These are phyloP conservation scores for Zaprionus vittiger DNA, from an alignment of 1,140 invertebrate species.

Conservation along the genomic window DNA sequence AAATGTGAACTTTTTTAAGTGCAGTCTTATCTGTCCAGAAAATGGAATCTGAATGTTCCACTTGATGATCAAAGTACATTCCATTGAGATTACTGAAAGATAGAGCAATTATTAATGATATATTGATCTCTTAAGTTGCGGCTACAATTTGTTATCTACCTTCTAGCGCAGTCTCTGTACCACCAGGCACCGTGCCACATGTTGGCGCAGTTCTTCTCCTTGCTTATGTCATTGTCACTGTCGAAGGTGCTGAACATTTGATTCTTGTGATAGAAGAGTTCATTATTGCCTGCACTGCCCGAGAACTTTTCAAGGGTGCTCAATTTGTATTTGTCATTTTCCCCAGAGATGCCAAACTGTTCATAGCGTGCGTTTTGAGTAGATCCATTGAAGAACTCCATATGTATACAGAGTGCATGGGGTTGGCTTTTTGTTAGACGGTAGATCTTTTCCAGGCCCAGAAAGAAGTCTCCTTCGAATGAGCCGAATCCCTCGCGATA, in stretches of 20 bases:
- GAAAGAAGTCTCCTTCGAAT: constrained; percentile 2
- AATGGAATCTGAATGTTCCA: neutral
- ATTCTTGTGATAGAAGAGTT: neutral
- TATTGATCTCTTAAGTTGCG: neutral
- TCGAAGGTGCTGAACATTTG: constrained; percentile 2
- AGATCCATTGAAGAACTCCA: neutral
- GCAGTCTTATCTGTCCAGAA: neutral
- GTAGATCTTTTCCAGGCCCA: constrained; percentile 18
- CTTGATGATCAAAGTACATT: neutral
- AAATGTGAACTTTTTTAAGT: neutral
- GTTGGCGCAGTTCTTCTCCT: neutral
- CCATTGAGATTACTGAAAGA: neutral
- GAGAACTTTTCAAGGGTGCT: neutral
- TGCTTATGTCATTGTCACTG: neutral
- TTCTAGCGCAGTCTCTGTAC: neutral
- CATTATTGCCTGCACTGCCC: neutral
- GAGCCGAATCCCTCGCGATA: constrained; percentile 9
- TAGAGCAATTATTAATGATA: neutral
- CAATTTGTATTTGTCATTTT: constrained; percentile 1
- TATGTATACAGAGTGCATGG: constrained; percentile 6
- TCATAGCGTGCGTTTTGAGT: neutral
- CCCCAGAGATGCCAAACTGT: neutral
- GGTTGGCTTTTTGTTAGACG: neutral
- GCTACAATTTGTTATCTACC: neutral
- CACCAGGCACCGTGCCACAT: neutral